Evolutionary conservation across 2,888 invertebrate genomes (phyloP).

Genomic region (Monochamus alternatus): DNA sequence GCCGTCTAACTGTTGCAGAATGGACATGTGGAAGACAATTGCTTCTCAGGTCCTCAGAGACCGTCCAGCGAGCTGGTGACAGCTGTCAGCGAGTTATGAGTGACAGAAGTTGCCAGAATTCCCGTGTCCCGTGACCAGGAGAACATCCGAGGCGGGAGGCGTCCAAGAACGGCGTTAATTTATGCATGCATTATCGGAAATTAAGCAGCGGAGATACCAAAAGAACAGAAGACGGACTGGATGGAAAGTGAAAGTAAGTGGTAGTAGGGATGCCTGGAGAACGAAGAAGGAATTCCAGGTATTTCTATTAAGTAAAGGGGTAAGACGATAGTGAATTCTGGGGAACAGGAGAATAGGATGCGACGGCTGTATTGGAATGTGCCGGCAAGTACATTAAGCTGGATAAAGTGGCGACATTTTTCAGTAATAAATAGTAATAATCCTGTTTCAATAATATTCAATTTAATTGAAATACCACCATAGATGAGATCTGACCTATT

Average conservation of each 20-base stretch:
- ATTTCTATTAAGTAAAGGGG: constrained; percentile 67
- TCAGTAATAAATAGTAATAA: too few species aligned
- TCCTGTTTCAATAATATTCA: too few species aligned
- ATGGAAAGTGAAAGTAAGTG: constrained; percentile 50
- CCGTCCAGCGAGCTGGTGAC: constrained; percentile 27
- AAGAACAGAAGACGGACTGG: constrained; percentile 59
- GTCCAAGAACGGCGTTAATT: constrained; percentile 58
- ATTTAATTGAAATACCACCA: too few species aligned
- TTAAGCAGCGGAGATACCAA: constrained; percentile 65
- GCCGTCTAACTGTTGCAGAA: background rate
- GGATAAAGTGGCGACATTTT: background rate
- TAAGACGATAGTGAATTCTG: constrained; percentile 69
- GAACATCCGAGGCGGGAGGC: constrained; percentile 49
- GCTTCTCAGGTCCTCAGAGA: constrained; percentile 16
- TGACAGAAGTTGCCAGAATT: constrained; percentile 67
- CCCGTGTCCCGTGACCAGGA: constrained; percentile 55
- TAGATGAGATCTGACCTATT: too few species aligned
- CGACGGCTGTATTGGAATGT: constrained; percentile 34
- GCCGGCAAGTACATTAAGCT: background rate
- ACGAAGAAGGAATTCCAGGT: constrained; percentile 59
- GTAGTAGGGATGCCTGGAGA: constrained; percentile 33
- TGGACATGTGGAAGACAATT: constrained; percentile 2
- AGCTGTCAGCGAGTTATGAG: constrained; percentile 56
- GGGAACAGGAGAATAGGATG: constrained; percentile 63
- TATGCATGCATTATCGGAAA: constrained; percentile 69